A percentile compares a stretch with the other conserved stretches of the same genome.
Evolutionary conservation across 2,113 vertebrate species (phyloP).

Genomic region (Myodes glareolus): DNA sequence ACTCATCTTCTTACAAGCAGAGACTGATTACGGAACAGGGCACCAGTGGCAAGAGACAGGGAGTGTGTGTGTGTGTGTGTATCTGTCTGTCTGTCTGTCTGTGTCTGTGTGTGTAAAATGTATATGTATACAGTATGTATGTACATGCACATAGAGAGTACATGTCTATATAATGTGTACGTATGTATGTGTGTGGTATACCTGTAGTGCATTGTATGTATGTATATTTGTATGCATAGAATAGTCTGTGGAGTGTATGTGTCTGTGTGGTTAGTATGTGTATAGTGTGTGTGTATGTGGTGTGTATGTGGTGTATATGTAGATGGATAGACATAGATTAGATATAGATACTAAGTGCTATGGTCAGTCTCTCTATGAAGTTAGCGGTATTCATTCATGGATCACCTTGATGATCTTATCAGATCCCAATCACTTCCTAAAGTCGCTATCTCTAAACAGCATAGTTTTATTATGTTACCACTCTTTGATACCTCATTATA

Average conservation of each 20-base stretch:
- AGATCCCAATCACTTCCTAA: background rate
- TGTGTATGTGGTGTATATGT: background rate
- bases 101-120: background rate
- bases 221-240: background rate
- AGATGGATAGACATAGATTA: background rate
- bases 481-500: background rate
- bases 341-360: background rate
- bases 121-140: background rate
- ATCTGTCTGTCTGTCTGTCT: background rate
- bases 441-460: background rate
- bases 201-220: background rate
- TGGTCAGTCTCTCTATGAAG: background rate
- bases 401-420: background rate
- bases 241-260: too few relatives aligned
- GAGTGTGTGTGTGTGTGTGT: background rate
- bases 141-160: background rate
- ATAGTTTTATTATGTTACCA: too few relatives aligned
- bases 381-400: background rate
- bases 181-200: background rate
- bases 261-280: background rate
- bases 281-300: background rate
- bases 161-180: background rate
- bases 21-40: background rate
- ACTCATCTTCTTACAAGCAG: background rate
- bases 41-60: background rate